These are phyloP conservation scores for Thunnus thynnus DNA, from an alignment of 2,113 vertebrate species.

Conservation along the genomic window DNA sequence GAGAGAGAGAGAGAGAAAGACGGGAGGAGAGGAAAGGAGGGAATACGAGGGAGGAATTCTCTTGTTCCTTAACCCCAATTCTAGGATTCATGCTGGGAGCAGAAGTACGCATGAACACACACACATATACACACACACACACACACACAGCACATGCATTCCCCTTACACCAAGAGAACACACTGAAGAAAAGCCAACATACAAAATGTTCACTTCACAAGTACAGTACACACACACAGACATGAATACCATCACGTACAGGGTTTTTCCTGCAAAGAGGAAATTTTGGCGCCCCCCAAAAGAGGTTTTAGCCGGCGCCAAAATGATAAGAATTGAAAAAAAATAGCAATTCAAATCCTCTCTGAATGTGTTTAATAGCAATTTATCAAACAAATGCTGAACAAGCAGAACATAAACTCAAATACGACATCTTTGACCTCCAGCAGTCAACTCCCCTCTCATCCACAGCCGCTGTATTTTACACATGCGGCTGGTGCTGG, in stretches of 20 bases:
- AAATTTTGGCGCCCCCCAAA: too few relatives aligned
- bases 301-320: too few relatives aligned
- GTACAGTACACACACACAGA: not conserved
- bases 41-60: conserved; percentile 77
- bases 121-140: conserved; percentile 20
- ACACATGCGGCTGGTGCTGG: too few relatives aligned
- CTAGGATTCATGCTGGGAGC: conserved; percentile 73
- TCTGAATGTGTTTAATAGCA: too few relatives aligned
- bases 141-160: conserved; percentile 7
- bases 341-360: too few relatives aligned
- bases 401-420: too few relatives aligned
- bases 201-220: conserved; percentile 35
- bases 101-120: conserved; percentile 65
- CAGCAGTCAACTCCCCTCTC: too few relatives aligned
- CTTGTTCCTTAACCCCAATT: conserved; percentile 84
- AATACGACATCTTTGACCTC: too few relatives aligned
- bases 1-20: not conserved
- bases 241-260: not conserved
- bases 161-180: conserved; percentile 9
- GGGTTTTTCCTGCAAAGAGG: too few relatives aligned
- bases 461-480: too few relatives aligned
- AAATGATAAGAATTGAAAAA: too few relatives aligned
- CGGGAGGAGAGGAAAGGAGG: conserved; percentile 65
- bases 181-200: conserved; percentile 22
- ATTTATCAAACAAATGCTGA: too few relatives aligned